phyloP scores from a whole-genome alignment of 2,797 vertebrate species.

The Eleutherodactylus coqui region DNA sequence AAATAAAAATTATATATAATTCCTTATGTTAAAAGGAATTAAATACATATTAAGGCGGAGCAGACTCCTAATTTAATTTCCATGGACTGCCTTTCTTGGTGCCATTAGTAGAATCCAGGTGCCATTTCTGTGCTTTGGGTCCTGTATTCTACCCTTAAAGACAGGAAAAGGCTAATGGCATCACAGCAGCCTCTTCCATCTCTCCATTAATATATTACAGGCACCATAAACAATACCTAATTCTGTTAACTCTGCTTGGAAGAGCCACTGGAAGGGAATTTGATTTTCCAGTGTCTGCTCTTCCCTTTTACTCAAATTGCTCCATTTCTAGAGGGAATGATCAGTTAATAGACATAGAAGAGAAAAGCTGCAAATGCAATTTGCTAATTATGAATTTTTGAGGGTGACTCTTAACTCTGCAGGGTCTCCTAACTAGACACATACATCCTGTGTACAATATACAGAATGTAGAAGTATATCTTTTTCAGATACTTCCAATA shows the following conservation, averaged over 20 bases:
- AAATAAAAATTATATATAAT: too few species aligned
- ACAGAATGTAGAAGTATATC: neutral
- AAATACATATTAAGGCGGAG: neutral
- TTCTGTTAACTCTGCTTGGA: neutral
- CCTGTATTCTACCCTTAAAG: neutral
- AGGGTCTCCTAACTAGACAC: neutral
- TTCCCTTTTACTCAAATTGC: neutral
- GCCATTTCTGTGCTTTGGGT: neutral
- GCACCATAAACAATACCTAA: neutral
- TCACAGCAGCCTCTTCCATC: neutral
- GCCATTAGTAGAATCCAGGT: neutral
- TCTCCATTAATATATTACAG: neutral
- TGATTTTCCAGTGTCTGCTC: neutral
- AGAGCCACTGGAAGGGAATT: neutral
- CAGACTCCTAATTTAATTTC: neutral
- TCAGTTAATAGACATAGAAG: neutral
- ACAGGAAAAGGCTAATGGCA: neutral
- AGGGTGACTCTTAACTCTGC: neutral
- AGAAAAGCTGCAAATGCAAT: neutral
- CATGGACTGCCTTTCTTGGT: neutral
- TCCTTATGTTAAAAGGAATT: too few species aligned
- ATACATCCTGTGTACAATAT: neutral
- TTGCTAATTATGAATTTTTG: neutral
- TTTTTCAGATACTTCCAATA: neutral
- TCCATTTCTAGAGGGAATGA: neutral